Evolutionary conservation across 2,113 vertebrate species (phyloP), one percentile per base, ranked within the genome.

Genomic region (Phasianus colchicus): DNA sequence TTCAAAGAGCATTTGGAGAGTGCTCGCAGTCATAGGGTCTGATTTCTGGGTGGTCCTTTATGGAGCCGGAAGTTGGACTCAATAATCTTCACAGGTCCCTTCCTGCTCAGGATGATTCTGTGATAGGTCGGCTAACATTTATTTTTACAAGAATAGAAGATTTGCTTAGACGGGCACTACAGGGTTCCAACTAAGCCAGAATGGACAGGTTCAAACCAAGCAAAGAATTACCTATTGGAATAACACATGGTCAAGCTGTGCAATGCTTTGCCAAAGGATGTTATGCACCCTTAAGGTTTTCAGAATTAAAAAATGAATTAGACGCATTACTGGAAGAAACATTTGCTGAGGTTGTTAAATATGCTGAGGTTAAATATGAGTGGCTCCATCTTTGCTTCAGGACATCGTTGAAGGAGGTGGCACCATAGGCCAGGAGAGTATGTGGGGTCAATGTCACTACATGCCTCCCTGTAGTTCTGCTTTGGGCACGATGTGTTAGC

Each of bases 311-410:
- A 82, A 89, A 82, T 16, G 30, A 79, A 57, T 20, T n/a, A 3
- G 20, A 8, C 7, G 8, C 2, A 1, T 57, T 79, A 27, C n/a
- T 61, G 17, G 67, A 72, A 45, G 32, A 82, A 64, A 61, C 1
- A 2, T n/a, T 84, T 77, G 63, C 81, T 60, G 78, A 40, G 34
- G 18, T 69, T 87, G 63, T 72, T 89, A 92, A 94, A 89, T 73
- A 91, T 63, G 79, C n/a, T n/a, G n/a, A n/a, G n/a, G 63, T 72
- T 89, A 92, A 94, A 89, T 73, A 91, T 63, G 79, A 58, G 85
- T 63, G 19, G 11, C 36, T 54, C 17, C 10, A 47, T 61, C 55
- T 87, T 75, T 0, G 0, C 45, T 89, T 85, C 71, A 85, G 66
- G 71, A 94, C 73, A 54, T 43, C 38, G 58, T 88, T 61, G 60